Base-by-base conservation (phyloP, 2,888 invertebrate genomes). In the Polyploca ridens region DNA sequence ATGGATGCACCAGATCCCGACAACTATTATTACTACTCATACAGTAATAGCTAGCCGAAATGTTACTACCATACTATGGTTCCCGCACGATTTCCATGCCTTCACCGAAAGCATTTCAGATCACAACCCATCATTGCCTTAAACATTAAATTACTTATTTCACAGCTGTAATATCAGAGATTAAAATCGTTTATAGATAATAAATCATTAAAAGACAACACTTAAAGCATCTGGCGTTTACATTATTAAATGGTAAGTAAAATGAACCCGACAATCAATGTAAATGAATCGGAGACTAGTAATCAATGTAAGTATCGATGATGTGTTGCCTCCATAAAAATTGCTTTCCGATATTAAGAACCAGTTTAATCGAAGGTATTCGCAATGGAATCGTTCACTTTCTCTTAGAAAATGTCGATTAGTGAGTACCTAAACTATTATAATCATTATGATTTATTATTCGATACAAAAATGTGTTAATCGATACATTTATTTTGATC, bases 331-430 rank as follows among this genome's bases (percentile, higher is more conserved):
- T 75, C 69, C 62, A 77, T 79, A 82, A 85, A 84, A 85, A 84
- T 85, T 82, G 85, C 84, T 73, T 79, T 78, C 77, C 83, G 73
- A 79, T 80, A 84, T 81, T 76, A 70, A 75, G 68, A 88, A 91
- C 92, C 88, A 83, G 92, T 91, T 88, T 71, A 70, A 77, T 75
- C 77, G 80, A 81, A 85, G 85, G 82, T 86, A 90, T 90, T 88
- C 77, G 87, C 86, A 88, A 89, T 86, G 89, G 90, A 88, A 90
- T 88, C 84, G 84, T 90, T 90, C 85, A 92, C 93, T 93, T 93
- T 93, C 93, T 90, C 90, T 88, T 86, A 84, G 88, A 88, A 89
- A 88, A 87, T 81, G 79, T 83, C 81, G 77, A 75, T 72, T 75
- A 71, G 77, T 73, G 70, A 66, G 72, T 75, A 76, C 76, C 73